Percentiles rank a stretch among this genome's conserved stretches.
These are phyloP conservation scores for Ceratoteleas bidentatus DNA, from an alignment of 1,140 invertebrate genomes.

Conservation along the genomic window DNA sequence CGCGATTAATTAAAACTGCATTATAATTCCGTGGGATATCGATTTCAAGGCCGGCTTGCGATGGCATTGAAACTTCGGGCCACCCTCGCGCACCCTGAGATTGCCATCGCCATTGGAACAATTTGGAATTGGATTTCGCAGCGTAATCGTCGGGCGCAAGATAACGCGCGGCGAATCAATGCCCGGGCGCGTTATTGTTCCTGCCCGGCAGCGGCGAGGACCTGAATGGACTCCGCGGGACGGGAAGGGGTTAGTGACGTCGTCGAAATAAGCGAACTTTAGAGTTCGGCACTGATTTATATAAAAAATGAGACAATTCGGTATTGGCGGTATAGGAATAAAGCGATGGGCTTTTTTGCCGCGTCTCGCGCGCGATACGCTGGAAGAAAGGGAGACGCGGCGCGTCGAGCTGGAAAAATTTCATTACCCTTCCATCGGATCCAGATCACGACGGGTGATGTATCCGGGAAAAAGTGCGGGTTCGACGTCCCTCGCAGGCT, in stretches of 20 bases:
- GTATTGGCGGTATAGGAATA: constrained; percentile 14
- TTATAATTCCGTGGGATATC: constrained; percentile 53
- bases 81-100: constrained; percentile 23
- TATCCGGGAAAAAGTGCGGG: constrained; percentile 42
- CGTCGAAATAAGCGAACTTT: constrained; percentile 12
- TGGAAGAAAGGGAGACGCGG: constrained; percentile 27
- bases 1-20: constrained; percentile 74
- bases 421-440: constrained; percentile 72
- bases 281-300: constrained; percentile 25
- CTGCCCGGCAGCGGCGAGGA: too few relatives aligned
- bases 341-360: constrained; percentile 1
- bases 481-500: constrained; percentile 18
- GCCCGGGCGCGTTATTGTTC: too few relatives aligned
- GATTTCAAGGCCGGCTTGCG: constrained; percentile 30
- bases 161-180: too few relatives aligned
- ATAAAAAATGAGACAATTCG: constrained; percentile 44
- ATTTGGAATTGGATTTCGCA: too few relatives aligned
- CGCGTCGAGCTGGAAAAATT: constrained; percentile 70
- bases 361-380: constrained; percentile 5
- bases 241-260: constrained; percentile 39
- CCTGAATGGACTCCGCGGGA: background rate
- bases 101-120: constrained; percentile 36
- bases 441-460: constrained; percentile 60
- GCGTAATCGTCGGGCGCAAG: too few relatives aligned
- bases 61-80: constrained; percentile 29